Evolutionary conservation across 2,113 vertebrate species (phyloP), one percentile per base, ranked within the genome.

Genomic region (Eidolon helvum): DNA sequence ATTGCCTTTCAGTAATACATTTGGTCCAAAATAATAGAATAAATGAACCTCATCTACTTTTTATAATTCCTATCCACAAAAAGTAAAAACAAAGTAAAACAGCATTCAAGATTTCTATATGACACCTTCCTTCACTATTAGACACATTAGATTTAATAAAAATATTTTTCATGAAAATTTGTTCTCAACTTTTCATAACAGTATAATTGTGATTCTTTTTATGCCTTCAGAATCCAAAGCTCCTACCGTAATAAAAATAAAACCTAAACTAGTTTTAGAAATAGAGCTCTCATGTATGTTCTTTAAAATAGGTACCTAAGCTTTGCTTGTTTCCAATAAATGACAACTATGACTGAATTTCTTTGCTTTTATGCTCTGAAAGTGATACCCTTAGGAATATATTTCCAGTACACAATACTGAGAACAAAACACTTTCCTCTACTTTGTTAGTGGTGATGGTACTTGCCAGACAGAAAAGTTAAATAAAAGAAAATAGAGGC

Each of bases 241-340:
- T 96, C 45, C 75, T 86, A 92, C 24, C 75, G 38, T 7, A 85
- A 95, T 38, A 87, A 68, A 98, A 97, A 93, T 50, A 98, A 97
- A 79, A 96, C 61, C 57, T 26, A 94, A 98, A 57, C 12, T 69
- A 59, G 19, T 11, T 84, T 92, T 38, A 63, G 79, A 90, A 97
- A 95, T 40, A 91, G 77, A 19, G 63, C 22, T 94, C 71, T 83
- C 79, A 43, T 65, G 95, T 97, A 66, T 59, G 68, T 16, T 69
- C 55, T 45, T 30, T 94, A 90, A 93, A 98, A 92, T n/a, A 97
- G n/a, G 88, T 93, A 89, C 57, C 66, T 7, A 66, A 30, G 65
- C 0, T 57, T 94, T 78, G 21, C 69, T 66, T 85, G 45, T 89
- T 90, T 97, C 77, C 75, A 93, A 43, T 87, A 72, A 95, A 18